Evolutionary conservation across 2,888 invertebrate genomes (phyloP).

Genomic region (Agelastica alni): DNA sequence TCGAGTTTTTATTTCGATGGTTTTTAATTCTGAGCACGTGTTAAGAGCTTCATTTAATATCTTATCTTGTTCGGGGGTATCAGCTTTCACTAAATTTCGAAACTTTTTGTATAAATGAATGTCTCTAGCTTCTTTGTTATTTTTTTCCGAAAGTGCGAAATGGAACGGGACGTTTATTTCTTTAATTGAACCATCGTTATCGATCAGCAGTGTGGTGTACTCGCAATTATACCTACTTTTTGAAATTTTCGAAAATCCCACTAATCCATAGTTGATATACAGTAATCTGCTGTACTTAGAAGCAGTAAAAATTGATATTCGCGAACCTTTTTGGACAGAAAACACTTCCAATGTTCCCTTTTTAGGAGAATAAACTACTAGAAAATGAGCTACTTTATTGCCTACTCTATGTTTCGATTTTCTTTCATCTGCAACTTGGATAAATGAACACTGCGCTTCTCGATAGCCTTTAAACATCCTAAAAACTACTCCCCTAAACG

Average conservation of each 20-base stretch:
- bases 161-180: constrained; percentile 89
- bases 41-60: constrained; percentile 61
- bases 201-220: constrained; percentile 78
- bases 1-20: constrained; percentile 72
- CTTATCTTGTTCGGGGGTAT: constrained; percentile 59
- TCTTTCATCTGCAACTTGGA: constrained; percentile 76
- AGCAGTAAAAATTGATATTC: constrained; percentile 89
- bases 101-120: constrained; percentile 82
- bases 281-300: constrained; percentile 81
- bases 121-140: constrained; percentile 85
- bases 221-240: constrained; percentile 63
- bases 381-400: constrained; percentile 71
- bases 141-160: constrained; percentile 84
- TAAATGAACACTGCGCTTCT: constrained; percentile 93
- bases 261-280: constrained; percentile 79
- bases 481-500: constrained; percentile 75
- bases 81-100: constrained; percentile 65
- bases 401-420: constrained; percentile 47
- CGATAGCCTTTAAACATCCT: constrained; percentile 95
- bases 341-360: constrained; percentile 93
- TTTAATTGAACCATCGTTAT: constrained; percentile 81
- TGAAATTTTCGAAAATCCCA: constrained; percentile 68
- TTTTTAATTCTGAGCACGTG: constrained; percentile 68
- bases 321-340: constrained; percentile 85
- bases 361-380: constrained; percentile 91